phyloP scores from a whole-genome alignment of 2,113 vertebrate species.

The Odontophorus gujanensis region DNA sequence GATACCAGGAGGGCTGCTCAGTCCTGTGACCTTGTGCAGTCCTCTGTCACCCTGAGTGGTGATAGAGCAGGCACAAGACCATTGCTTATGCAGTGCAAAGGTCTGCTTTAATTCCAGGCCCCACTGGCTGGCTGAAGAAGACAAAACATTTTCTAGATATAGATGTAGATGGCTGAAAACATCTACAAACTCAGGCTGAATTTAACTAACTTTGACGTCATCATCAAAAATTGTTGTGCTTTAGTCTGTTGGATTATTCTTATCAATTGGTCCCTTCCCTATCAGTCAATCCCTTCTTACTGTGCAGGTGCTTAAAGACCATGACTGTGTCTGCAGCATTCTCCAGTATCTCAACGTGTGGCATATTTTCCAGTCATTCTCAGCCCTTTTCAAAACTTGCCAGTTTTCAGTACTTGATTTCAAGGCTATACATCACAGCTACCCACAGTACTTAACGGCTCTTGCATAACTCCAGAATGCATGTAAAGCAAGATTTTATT shows the following conservation, averaged over 20 bases:
- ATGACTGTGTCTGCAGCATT: background rate
- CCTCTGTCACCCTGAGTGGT: too few species aligned
- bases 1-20: too few species aligned
- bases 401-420: background rate
- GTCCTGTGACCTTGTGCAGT: too few species aligned
- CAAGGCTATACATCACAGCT: background rate
- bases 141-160: too few species aligned
- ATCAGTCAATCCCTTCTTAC: background rate
- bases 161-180: background rate
- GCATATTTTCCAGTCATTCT: background rate
- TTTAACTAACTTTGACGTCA: background rate
- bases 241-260: background rate
- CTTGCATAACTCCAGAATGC: background rate
- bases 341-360: background rate
- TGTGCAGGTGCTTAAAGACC: background rate
- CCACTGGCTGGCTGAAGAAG: too few species aligned
- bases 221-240: background rate
- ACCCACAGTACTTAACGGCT: background rate
- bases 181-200: background rate
- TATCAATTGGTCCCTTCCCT: background rate
- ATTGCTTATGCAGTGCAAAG: too few species aligned
- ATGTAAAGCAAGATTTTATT: background rate
- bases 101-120: too few species aligned
- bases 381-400: background rate
- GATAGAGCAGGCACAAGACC: too few species aligned